Evolutionary conservation across 64 coral and sea anemone species (phyloP), one percentile per base, ranked within the genome.

Genomic region (Platygyra sinensis): DNA sequence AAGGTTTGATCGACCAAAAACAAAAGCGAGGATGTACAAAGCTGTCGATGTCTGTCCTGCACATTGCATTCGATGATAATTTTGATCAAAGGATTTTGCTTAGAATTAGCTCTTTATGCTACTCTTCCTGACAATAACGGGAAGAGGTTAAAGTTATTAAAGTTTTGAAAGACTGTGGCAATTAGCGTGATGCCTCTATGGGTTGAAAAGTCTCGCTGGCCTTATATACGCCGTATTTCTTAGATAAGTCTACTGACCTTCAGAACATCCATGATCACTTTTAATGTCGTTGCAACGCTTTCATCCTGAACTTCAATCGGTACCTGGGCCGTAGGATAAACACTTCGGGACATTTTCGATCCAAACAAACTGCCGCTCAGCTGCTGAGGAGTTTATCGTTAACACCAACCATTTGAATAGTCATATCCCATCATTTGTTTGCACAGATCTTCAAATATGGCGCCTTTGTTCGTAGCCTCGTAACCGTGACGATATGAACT

Each of bases 241-340:
- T 51, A 22, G 24, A 27, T 50, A 39, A 89, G 46, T 62, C 24
- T 18, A 2, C n/a, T 74, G 84, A 96, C 94, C 90, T 96, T 96
- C 55, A 96, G 63, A 30, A 96, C 94, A 39, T 96, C 94, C 94
- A 96, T 96, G 24, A 96, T 96, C 18, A 96, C 94, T 67, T 82
- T 89, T 60, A 96, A 65, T 29, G 94, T 96, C 22, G 94, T 96
- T 59, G 89, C 92, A 9, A 96, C 63, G 46, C 94, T 96, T 52
- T 96, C 94, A 50, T 96, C 90, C 24, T 87, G 85, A 42, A 67
- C 54, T 88, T 95, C 82, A 11, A 67, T 62, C 51, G 89, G 79
- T 17, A 77, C 30, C 80, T 88, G 75, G 65, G 86, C 64, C 1
- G 24, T 4, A 71, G 71, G 60, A 29, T 38, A 71, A 62, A 73